Evolutionary conservation across 2,797 vertebrate species (phyloP), one percentile per base, ranked within the genome.

Genomic region (Coracias cyanogaster): DNA sequence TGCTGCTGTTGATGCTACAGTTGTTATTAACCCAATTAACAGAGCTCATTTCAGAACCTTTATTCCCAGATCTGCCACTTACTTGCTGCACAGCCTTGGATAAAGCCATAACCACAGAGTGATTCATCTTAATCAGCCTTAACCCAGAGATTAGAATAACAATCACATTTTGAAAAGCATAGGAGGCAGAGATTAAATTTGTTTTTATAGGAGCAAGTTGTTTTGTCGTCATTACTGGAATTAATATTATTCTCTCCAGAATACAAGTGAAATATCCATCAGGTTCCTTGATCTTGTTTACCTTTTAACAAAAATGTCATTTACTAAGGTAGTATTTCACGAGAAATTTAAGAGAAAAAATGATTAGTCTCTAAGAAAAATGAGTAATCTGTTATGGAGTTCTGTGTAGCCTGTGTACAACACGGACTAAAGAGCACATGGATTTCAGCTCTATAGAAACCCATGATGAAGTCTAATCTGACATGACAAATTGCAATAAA

Each of bases 261-360:
- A 82, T 11, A 76, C 8, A 91, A 91, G 29, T 35, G 26, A 94
- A 91, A 91, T 81, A 95, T 51, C 29, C 72, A 92, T 83, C 48
- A 78, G 21, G 5, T 78, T 57, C 48, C 61, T 77, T 65, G 24
- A 13, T 84, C 64, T 62, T 91, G 73, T 87, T 60, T 37, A 67
- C 84, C 17, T 29, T 28, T 78, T 69, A 43, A 35, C 20, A 66
- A 58, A 89, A 87, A 89, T 46, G 3, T 41, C 3, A 89, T 83
- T 95, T 81, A 67, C 64, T 76, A 73, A 90, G 85, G 22, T n/a
- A 79, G 31, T 39, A 62, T 74, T 86, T 70, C 58, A 85, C 88
- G 57, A 62, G 4, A 69, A 57, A 54, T 22, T 6, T 25, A 86
- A 52, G 31, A 73, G 35, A 37, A 28, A 82, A n/a, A 83, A 86